These are phyloP conservation scores for Scaptomyza montana DNA, from an alignment of 1,140 invertebrate species.

Conservation along the genomic window DNA sequence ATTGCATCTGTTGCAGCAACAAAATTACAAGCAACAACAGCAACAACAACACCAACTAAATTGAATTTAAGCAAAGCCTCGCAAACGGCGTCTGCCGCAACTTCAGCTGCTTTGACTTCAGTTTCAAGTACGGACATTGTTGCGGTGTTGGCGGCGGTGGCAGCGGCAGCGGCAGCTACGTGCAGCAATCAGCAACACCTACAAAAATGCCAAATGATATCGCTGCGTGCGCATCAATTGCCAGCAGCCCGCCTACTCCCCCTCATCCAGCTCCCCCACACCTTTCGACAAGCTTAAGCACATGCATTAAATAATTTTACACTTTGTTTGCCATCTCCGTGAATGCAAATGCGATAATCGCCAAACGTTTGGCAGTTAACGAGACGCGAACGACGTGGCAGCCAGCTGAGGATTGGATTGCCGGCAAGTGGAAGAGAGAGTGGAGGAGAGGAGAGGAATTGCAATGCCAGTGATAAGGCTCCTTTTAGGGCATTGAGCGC, in stretches of 20 bases:
- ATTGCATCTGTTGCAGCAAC: slow-evolving; percentile 78
- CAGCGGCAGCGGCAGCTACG: slow-evolving; percentile 47
- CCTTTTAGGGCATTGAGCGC: slow-evolving; percentile 48
- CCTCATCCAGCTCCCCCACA: background rate
- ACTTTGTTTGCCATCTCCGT: slow-evolving; percentile 67
- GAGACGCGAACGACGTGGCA: slow-evolving; percentile 57
- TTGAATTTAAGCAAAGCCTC: slow-evolving; percentile 75
- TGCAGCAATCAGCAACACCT: slow-evolving; percentile 80
- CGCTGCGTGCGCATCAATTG: slow-evolving; percentile 72
- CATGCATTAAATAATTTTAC: slow-evolving; percentile 82
- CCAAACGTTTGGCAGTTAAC: slow-evolving; percentile 74
- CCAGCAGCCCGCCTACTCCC: slow-evolving; percentile 54
- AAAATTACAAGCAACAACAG: slow-evolving; percentile 65
- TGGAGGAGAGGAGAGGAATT: background rate
- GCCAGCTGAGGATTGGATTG: background rate
- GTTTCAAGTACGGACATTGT: slow-evolving; percentile 53
- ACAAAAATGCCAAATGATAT: slow-evolving; percentile 75
- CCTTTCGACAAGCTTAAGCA: slow-evolving; percentile 37
- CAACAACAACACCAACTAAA: slow-evolving; percentile 61
- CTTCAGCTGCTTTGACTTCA: slow-evolving; percentile 39
- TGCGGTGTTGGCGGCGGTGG: background rate
- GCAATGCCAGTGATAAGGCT: slow-evolving; percentile 38
- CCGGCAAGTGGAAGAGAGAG: background rate
- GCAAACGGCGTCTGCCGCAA: slow-evolving; percentile 33
- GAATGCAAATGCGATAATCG: slow-evolving; percentile 80